Evolutionary conservation across 1,140 invertebrate species (phyloP).

Genomic region (Drosophila tsacasi): DNA sequence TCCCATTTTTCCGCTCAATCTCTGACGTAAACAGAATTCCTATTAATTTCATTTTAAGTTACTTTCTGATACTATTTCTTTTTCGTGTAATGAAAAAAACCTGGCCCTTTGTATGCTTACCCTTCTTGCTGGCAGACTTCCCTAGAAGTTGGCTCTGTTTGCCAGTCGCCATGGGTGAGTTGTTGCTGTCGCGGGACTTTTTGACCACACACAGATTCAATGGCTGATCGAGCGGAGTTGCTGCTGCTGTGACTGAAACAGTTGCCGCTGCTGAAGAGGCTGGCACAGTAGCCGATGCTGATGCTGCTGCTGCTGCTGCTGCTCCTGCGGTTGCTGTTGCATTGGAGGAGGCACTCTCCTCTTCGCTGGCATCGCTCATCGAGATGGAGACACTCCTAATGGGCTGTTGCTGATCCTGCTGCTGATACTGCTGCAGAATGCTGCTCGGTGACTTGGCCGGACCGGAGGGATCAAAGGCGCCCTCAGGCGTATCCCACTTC

Average conservation of each 20-base stretch:
- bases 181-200: conserved; percentile 72
- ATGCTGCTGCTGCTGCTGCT: neutral
- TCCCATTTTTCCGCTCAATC: no score
- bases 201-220: conserved; percentile 83
- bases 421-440: conserved; percentile 62
- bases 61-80: neutral
- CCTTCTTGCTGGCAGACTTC: conserved; percentile 63
- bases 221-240: conserved; percentile 74
- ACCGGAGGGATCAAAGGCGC: conserved; percentile 42
- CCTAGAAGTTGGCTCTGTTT: conserved; percentile 54
- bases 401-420: conserved; percentile 58
- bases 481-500: conserved; percentile 48
- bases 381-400: conserved; percentile 76
- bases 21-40: no score
- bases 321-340: neutral
- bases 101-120: conserved; percentile 38
- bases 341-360: conserved; percentile 50
- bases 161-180: conserved; percentile 60
- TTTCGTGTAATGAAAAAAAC: neutral
- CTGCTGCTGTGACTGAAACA: neutral
- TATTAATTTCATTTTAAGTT: neutral
- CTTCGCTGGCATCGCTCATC: conserved; percentile 82
- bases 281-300: neutral
- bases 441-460: conserved; percentile 74
- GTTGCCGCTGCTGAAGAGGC: neutral